Evolutionary conservation across 2,113 vertebrate species (phyloP).

Genomic region (Sardina pilchardus): DNA sequence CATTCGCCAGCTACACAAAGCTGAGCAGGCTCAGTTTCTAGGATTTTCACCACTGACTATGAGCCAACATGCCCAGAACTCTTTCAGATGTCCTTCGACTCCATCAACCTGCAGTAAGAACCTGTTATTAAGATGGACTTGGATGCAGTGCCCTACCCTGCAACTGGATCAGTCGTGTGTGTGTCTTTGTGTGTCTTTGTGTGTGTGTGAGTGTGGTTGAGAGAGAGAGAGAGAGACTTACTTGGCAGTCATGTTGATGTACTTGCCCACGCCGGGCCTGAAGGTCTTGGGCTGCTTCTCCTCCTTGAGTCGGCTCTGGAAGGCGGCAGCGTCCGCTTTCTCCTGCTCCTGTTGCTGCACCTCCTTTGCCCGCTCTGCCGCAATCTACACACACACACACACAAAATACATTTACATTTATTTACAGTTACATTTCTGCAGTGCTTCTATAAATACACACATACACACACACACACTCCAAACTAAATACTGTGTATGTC

Average conservation of each 20-base stretch:
- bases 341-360: slow-evolving; percentile 74
- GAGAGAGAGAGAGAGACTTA: slow-evolving; percentile 65
- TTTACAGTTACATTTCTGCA: not conserved
- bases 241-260: slow-evolving; percentile 84
- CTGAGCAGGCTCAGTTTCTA: no score
- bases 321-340: slow-evolving; percentile 61
- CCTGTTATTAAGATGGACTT: no score
- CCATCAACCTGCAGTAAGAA: no score
- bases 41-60: no score
- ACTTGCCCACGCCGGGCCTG: slow-evolving; percentile 90
- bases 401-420: no score
- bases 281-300: slow-evolving; percentile 80
- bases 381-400: slow-evolving; percentile 74
- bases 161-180: not conserved
- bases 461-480: not conserved
- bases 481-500: not conserved
- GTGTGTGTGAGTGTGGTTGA: slow-evolving; percentile 23
- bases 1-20: no score
- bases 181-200: not conserved
- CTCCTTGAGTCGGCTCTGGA: slow-evolving; percentile 66
- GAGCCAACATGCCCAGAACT: no score
- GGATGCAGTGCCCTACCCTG: no score
- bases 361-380: slow-evolving; percentile 83
- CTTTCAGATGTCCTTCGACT: no score
- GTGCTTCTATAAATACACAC: not conserved